Base-by-base conservation (phyloP, 2,888 invertebrate genomes). In the Fragum sueziense region DNA sequence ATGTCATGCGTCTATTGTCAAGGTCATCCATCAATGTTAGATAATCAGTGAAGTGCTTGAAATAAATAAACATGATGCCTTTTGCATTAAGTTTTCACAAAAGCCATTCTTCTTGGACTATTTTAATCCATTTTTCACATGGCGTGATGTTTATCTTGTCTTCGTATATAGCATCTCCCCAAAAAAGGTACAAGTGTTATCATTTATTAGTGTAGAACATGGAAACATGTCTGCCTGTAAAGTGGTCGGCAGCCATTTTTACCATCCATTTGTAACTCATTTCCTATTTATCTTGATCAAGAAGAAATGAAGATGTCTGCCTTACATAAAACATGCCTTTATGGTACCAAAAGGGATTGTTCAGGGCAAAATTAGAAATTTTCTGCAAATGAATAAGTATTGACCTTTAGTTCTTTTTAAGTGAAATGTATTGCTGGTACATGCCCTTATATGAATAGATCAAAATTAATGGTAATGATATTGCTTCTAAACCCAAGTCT, bases 251-350 rank as follows among this genome's bases (percentile, higher is more conserved):
- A 65, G 31, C n/a, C 37, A 7, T 65, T 65, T 65, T 20, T 57
- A n/a, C 65, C 41, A 37, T 65, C 65, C 27, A 41, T 61, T 65
- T 41, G 33, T 22, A 41, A 11, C 65, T 65, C 41, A 41, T 65
- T 65, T 65, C 41, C 41, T 34, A 65, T 65, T 65, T 65, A 65
- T 65, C 65, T 65, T 65, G 65, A 65, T 65, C 20, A 61, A 65
- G 65, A 41, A 25, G 34, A 65, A 37, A 27, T 41, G 65, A 65
- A 37, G 9, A 65, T 65, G 65, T 65, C 65, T 65, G 65, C 34
- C 25, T 37, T 41, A 47, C 47, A 47, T 47, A 47, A 47, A 47
- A 47, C 47, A 47, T 47, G 47, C 47, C 47, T 47, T 47, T 47
- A 47, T 47, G 14, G n/a, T 14, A 47, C 47, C 47, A 47, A 47